Percentiles rank a stretch among this genome's conserved stretches.
phyloP scores from a whole-genome alignment of 2,113 vertebrate genomes.

The Melanocharis versteri region DNA sequence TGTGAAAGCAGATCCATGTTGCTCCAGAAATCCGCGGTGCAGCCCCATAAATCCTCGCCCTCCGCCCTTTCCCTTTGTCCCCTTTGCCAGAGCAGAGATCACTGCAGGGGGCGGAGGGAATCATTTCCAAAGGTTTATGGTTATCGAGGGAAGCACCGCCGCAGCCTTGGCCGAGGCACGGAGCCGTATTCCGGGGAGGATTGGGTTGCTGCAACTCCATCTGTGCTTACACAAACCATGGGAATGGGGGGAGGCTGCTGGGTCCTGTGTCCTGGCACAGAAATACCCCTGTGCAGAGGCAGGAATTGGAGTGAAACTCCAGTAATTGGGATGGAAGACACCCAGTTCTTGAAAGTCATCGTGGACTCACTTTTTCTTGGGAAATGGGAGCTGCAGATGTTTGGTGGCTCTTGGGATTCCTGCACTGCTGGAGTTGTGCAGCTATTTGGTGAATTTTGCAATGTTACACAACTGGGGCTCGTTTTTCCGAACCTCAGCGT shows the following conservation, averaged over 20 bases:
- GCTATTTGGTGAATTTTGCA: background rate
- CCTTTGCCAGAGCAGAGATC: background rate
- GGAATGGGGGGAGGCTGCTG: background rate
- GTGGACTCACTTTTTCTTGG: background rate
- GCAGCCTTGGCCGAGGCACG: accelerated
- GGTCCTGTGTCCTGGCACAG: background rate
- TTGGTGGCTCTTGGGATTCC: background rate
- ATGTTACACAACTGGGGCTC: background rate
- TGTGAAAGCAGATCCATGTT: background rate
- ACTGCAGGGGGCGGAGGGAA: background rate
- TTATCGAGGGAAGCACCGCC: background rate
- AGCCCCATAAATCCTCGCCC: background rate
- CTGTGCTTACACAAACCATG: background rate
- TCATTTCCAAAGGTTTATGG: accelerated
- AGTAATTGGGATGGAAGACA: background rate
- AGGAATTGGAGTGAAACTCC: background rate
- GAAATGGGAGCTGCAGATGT: background rate
- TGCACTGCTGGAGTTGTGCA: background rate
- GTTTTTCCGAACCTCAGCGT: accelerated
- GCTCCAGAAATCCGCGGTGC: background rate
- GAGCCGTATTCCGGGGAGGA: background rate
- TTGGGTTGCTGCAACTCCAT: background rate
- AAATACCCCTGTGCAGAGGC: background rate
- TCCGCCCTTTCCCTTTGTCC: background rate
- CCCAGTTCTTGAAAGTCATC: accelerated